Evolutionary conservation across 2,888 invertebrate genomes (phyloP), one percentile per base, ranked within the genome.

Genomic region (Oligia fasciuncula): DNA sequence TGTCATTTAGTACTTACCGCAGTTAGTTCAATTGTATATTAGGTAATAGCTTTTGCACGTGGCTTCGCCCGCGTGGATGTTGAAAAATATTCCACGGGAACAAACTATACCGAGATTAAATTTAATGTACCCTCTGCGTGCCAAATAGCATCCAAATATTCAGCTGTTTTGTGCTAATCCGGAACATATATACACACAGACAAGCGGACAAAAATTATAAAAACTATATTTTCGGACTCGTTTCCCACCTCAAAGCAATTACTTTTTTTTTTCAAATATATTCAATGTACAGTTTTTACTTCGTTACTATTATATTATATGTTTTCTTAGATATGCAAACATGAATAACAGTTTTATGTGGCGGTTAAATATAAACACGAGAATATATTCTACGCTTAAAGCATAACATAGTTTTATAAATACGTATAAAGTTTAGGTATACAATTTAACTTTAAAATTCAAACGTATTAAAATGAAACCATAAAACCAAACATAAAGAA

Each of bases 401-500:
- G 5, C 54, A 17, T 57, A 49, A 68, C 29, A 29, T 19, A 49
- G 46, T 67, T 68, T 68, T 49, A 11, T 68, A 11, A 46, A 46
- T 46, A 29, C 8, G 19, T 54, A 43, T 17, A 17, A 43, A 46
- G 35, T 29, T 40, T 67, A 49, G 13, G 40, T 57, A 9, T 14
- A 76, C 17, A 60, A n/a, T 49, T 46, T 23, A n/a, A 75, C 46
- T 73, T 83, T 68, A 69, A 81, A 80, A 60, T 84, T 77, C 5
- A 76, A 77, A 84, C n/a, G 19, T 78, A 80, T 70, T 70, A 46
- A 71, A 84, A 70, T 60, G 76, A 76, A 83, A 80, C 75, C 83
- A 72, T 85, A 74, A 83, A 85, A 81, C 66, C 46, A 72, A 78
- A 76, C 77, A 78, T 83, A 75, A 83, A 83, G 73, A 85, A 76